Percentiles rank a stretch among this genome's conserved stretches.
phyloP scores from a whole-genome alignment of 1,140 invertebrate genomes.

The Platyura marginata region DNA sequence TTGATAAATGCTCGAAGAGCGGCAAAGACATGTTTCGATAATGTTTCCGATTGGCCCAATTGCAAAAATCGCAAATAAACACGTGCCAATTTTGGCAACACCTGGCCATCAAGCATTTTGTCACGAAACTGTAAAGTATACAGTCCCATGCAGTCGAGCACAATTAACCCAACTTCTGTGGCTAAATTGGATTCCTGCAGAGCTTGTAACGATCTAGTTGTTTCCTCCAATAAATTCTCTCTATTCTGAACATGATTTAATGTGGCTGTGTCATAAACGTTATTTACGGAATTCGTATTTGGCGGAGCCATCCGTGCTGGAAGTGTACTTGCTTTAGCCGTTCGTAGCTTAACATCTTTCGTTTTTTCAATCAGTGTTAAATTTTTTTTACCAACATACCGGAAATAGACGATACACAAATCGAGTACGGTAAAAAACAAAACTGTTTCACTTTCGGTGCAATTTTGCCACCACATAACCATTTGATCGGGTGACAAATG shows the following conservation, averaged over 20 bases:
- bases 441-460: constrained; percentile 25
- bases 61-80: constrained; percentile 75
- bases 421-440: constrained; percentile 21
- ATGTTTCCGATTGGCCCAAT: constrained; percentile 72
- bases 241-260: constrained; percentile 30
- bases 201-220: constrained; percentile 13
- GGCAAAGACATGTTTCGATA: constrained; percentile 82
- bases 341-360: constrained; percentile 30
- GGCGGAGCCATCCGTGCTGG: constrained; percentile 61
- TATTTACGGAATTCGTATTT: constrained; percentile 30
- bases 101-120: constrained; percentile 50
- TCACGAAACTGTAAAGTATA: constrained; percentile 64
- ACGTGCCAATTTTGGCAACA: constrained; percentile 59
- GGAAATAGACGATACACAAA: constrained; percentile 64
- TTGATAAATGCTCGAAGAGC: constrained; percentile 78
- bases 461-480: constrained; percentile 81
- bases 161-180: constrained; percentile 74
- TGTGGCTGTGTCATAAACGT: constrained; percentile 26
- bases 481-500: constrained; percentile 74
- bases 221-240: constrained; percentile 31
- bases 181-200: constrained; percentile 72
- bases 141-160: constrained; percentile 67
- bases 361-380: constrained; percentile 34
- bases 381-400: constrained; percentile 66
- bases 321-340: constrained; percentile 48